Percentiles rank a stretch among this genome's conserved stretches.
Conservation (phyloP, 2,888 invertebrate species). For the Adelognathus sp. region DNA sequence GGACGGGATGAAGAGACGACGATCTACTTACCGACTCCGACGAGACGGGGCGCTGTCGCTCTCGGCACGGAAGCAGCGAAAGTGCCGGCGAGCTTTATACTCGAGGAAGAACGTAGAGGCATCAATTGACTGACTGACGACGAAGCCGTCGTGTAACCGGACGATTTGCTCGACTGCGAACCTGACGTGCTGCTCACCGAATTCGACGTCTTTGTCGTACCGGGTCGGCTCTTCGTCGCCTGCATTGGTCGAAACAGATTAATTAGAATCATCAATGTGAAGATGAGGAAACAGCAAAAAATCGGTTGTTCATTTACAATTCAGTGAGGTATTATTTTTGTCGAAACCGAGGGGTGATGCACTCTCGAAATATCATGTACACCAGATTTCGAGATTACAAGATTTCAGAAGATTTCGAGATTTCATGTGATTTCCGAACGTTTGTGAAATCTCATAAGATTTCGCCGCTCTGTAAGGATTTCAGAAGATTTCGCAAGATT, state of each 20-base stretch:
- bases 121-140: constrained; percentile 74
- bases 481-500: no score
- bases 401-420: no score
- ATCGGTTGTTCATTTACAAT: not conserved
- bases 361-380: no score
- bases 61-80: constrained; percentile 76
- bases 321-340: no score
- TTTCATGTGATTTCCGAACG: no score
- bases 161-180: constrained; percentile 55
- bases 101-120: constrained; percentile 77
- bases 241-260: constrained; percentile 55
- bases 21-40: constrained; percentile 81
- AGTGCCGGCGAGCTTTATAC: constrained; percentile 75
- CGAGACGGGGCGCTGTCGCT: constrained; percentile 83
- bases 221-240: constrained; percentile 77
- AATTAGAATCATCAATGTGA: no score
- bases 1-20: constrained; percentile 27
- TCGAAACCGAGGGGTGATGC: no score
- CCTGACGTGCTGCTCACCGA: constrained; percentile 52
- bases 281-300: no score
- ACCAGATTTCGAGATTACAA: no score
- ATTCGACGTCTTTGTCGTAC: constrained; percentile 74
- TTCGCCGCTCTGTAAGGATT: no score
- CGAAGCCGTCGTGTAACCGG: constrained; percentile 67
- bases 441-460: no score